These are phyloP conservation scores for Cordilura impudica DNA, from an alignment of 2,888 invertebrate genomes.

Conservation along the genomic window DNA sequence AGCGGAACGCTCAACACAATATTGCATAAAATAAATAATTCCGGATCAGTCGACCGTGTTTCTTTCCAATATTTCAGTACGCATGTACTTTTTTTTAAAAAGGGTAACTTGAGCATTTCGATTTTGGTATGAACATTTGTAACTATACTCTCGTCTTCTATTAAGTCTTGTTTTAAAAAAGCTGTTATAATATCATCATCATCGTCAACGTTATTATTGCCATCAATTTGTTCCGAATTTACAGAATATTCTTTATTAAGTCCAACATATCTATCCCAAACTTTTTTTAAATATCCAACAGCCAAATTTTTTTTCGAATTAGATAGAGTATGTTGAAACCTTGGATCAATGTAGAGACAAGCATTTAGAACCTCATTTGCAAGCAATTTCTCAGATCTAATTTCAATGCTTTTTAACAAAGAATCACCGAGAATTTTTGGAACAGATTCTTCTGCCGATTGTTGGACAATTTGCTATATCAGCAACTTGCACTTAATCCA, in stretches of 20 bases:
- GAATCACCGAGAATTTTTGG: slow-evolving; percentile 13
- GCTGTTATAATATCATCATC: background rate
- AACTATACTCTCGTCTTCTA: background rate
- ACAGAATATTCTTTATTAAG: background rate
- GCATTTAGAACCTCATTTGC: background rate
- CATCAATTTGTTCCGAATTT: background rate
- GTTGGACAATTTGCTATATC: background rate
- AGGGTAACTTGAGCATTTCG: slow-evolving; percentile 23
- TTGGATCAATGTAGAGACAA: slow-evolving; percentile 34
- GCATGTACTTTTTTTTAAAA: background rate
- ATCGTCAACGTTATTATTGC: background rate
- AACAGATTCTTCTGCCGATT: background rate
- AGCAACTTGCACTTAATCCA: slow-evolving; percentile 35
- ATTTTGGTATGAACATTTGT: slow-evolving; percentile 11
- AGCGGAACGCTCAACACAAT: background rate
- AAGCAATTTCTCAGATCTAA: slow-evolving; percentile 8
- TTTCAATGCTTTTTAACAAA: slow-evolving; percentile 9
- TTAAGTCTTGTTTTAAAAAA: background rate
- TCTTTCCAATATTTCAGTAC: background rate
- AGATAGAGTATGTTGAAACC: background rate
- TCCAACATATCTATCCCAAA: slow-evolving; percentile 8
- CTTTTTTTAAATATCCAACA: background rate
- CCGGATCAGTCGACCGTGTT: background rate
- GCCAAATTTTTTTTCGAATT: background rate
- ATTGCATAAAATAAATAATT: background rate